These are phyloP conservation scores for Ifrita kowaldi DNA, from an alignment of 2,113 vertebrate genomes.

Conservation along the genomic window DNA sequence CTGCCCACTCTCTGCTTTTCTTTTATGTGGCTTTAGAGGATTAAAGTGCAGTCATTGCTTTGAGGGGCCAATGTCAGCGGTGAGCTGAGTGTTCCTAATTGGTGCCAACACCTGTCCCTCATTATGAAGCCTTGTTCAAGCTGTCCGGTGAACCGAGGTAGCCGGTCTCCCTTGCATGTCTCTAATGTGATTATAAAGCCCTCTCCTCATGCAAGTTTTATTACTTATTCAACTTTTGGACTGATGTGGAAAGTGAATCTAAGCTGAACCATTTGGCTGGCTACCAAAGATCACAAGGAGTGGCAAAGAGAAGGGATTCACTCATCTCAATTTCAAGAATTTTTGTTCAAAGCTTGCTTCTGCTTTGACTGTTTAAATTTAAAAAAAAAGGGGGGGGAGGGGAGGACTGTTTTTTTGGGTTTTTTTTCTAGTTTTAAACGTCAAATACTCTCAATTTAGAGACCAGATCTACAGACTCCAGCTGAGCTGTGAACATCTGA, in stretches of 20 bases:
- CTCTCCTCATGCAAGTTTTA: constrained; percentile 10
- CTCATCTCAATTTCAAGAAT: background rate
- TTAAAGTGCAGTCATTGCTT: constrained; percentile 65
- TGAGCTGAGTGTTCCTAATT: constrained; percentile 58
- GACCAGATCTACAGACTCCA: background rate
- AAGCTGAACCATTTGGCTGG: constrained; percentile 23
- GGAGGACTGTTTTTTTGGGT: rapidly evolving
- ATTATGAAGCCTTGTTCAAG: constrained; percentile 39
- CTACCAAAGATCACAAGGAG: constrained; percentile 11
- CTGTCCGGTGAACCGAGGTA: constrained; percentile 34
- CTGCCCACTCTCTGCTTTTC: background rate
- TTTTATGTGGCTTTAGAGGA: constrained; percentile 59
- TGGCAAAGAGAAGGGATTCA: background rate
- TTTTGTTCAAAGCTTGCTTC: background rate
- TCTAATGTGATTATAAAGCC: constrained; percentile 30
- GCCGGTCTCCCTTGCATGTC: background rate
- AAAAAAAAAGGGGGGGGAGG: rapidly evolving
- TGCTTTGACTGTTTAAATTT: background rate
- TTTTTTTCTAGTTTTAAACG: background rate
- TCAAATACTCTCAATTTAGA: background rate
- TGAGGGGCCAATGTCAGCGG: constrained; percentile 29
- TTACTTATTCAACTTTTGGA: constrained; percentile 2
- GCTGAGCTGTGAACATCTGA: background rate
- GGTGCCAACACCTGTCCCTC: constrained; percentile 66
- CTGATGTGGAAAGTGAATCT: constrained; percentile 20